A percentile compares a stretch with the other conserved stretches of the same genome.
phyloP scores from a whole-genome alignment of 2,113 vertebrate genomes.

The Bucco capensis region DNA sequence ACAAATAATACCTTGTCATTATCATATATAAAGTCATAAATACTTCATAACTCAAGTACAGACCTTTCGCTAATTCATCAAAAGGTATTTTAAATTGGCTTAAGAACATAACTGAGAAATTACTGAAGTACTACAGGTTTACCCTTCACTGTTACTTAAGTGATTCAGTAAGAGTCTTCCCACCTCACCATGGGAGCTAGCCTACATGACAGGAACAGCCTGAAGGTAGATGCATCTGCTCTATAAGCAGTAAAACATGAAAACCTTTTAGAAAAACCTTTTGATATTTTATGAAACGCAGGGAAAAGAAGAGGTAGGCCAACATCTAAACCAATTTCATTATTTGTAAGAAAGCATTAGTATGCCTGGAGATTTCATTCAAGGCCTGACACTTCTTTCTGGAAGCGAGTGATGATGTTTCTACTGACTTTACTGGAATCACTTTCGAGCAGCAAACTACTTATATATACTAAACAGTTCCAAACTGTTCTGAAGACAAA shows the following conservation, averaged over 20 bases:
- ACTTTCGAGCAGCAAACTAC: background rate
- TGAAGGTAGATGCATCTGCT: background rate
- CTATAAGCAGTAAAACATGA: background rate
- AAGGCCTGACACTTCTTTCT: background rate
- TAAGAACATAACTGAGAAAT: background rate
- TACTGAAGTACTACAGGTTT: background rate
- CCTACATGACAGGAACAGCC: background rate
- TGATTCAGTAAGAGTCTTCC: background rate
- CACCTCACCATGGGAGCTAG: background rate
- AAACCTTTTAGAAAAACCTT: no score
- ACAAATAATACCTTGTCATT: background rate
- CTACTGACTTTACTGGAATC: background rate
- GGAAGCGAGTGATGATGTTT: background rate
- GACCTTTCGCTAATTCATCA: background rate
- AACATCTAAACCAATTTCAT: background rate
- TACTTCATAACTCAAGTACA: background rate
- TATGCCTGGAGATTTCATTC: background rate
- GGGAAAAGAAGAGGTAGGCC: background rate
- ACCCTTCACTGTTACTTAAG: background rate
- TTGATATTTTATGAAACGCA: background rate
- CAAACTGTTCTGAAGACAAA: background rate
- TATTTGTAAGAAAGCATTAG: background rate
- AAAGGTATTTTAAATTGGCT: background rate
- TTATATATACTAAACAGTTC: background rate
- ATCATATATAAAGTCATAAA: background rate